Base-by-base conservation (phyloP, 2,888 invertebrate genomes). In the Gari tellinella region DNA sequence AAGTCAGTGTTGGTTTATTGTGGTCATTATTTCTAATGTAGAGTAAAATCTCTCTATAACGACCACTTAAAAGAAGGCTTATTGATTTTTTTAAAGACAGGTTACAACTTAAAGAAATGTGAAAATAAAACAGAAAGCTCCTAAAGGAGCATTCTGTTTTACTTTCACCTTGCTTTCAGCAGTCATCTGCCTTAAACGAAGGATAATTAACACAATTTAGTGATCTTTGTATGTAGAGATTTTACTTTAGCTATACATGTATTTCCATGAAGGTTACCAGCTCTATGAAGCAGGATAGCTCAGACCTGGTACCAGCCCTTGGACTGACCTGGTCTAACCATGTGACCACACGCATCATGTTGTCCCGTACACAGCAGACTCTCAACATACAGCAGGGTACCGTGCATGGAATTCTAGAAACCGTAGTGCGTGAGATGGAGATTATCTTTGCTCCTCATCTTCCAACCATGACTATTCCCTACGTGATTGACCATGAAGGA, bases 261-360 rank as follows among this genome's bases (percentile, higher is more conserved):
- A 48, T 49, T 19, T 49, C 51, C 17, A 4, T n/a, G 17, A 73
- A 88, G 88, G 88, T 89, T 25, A 85, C 86, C 12, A 87, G 84
- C 45, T 86, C 85, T 5, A 80, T 89, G 79, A 81, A 81, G 4
- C 48, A 26, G 8, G 61, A 56, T 12, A 68, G 75, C 0, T 76
- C 65, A 46, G 80, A 83, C 17, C 72, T 86, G 21, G 92, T 94
- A 23, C 94, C 95, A 2, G 93, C 94, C 52, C 91, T 95, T 67
- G 95, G 95, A 0, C 86, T 95, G 41, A 93, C 94, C 5, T 95
- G 95, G 95, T 93, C 94, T 7, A 95, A 95, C 89, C 91, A 94
- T 53, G 93, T 95, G 2, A 94, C 94, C 0, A 94, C 94, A 8
- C 92, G 95, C 37, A 92, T 95, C 67, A 90, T 93, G 86, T 89